phyloP scores from a whole-genome alignment of 2,113 vertebrate species.

The Campylomormyrus numenius region DNA sequence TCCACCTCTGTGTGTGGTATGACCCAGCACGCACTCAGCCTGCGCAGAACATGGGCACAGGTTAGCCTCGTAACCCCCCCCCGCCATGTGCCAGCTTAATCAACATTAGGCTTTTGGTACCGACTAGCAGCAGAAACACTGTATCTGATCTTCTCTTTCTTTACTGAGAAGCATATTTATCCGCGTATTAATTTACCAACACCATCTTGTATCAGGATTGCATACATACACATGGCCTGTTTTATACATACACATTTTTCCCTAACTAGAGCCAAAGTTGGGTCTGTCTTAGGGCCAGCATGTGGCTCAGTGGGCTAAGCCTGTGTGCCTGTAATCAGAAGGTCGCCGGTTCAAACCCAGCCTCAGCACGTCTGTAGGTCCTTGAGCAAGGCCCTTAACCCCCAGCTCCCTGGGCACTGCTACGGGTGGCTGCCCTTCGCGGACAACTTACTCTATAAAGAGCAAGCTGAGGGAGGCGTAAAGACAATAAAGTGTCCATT shows the following conservation, averaged over 20 bases:
- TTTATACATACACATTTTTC: background rate
- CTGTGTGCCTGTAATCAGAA: no score
- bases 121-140: background rate
- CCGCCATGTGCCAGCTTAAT: background rate
- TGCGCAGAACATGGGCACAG: background rate
- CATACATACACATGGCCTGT: background rate
- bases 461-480: no score
- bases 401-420: no score
- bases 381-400: no score
- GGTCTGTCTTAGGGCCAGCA: background rate
- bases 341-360: no score
- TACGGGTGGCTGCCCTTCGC: no score
- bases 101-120: background rate
- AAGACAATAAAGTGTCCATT: no score
- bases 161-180: background rate
- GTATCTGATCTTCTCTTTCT: background rate
- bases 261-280: background rate
- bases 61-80: background rate
- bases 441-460: no score
- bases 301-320: no score
- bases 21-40: slow-evolving; percentile 40
- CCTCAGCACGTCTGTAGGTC: no score
- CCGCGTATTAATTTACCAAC: background rate
- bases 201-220: background rate
- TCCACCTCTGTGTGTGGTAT: slow-evolving; percentile 62